phyloP scores from a whole-genome alignment of 1,140 invertebrate species.

The Cardiocondyla obscurior region DNA sequence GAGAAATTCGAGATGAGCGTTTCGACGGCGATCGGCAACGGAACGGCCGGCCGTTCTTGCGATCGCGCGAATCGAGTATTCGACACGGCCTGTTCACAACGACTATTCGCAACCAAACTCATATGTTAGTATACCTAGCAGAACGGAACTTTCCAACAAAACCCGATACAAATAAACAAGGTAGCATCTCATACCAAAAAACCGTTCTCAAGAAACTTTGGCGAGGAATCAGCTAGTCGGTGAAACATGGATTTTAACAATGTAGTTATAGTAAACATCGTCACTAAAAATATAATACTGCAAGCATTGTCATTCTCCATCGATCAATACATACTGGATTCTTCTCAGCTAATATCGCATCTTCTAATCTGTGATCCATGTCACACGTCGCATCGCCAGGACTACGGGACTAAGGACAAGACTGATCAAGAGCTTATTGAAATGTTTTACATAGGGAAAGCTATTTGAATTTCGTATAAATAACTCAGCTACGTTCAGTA shows the following conservation, averaged over 20 bases:
- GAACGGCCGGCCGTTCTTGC: not conserved
- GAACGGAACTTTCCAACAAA: conserved; percentile 73
- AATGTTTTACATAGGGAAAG: not conserved
- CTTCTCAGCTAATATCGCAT: conserved; percentile 47
- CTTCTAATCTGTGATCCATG: conserved; percentile 64
- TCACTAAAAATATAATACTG: conserved; percentile 37
- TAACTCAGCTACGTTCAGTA: not conserved
- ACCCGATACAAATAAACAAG: conserved; percentile 78
- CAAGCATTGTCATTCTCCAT: conserved; percentile 50
- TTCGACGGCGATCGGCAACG: conserved; percentile 6
- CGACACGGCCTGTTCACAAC: conserved; percentile 58
- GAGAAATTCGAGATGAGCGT: not conserved
- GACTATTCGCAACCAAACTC: conserved; percentile 59
- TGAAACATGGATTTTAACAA: conserved; percentile 70
- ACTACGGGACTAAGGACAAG: conserved; percentile 60
- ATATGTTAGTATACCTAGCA: conserved; percentile 73
- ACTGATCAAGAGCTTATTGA: conserved; percentile 68
- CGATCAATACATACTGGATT: conserved; percentile 47
- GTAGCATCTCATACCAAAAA: conserved; percentile 75
- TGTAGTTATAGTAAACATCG: conserved; percentile 32
- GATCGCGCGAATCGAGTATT: conserved; percentile 43
- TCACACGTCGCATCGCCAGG: conserved; percentile 58
- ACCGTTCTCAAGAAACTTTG: conserved; percentile 77
- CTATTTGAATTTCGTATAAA: not conserved
- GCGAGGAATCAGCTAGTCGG: conserved; percentile 60